Base-by-base conservation (phyloP, 2,113 vertebrate genomes). In the Myxocyprinus asiaticus region DNA sequence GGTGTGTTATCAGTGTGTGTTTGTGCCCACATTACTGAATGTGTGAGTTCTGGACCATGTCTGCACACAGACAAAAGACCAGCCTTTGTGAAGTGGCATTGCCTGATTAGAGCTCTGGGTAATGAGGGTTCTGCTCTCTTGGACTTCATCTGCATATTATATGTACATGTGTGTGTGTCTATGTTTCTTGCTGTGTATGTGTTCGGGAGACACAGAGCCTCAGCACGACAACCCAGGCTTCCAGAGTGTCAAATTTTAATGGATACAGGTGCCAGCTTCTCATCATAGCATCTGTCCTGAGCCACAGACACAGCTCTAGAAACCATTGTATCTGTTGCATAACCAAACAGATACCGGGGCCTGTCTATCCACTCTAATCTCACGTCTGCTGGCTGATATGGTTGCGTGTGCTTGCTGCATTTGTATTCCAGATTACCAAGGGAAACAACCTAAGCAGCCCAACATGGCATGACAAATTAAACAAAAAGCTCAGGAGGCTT, bases 281-380 rank as follows among this genome's bases (percentile, higher is more conserved):
- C 22, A 78, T 61, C 55, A 33, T 33, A 76, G 83, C 81, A 64
- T 64, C 78, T 75, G 76, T 77, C 62, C 58, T 59, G 22, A 33
- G 22, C 22, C 22, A 33, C 22, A 33, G 22, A 33, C 3, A 33
- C 22, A 33, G 22, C 22, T 33, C 22, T 33, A 33, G 22, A 33
- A 33, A 33, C 22, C 22, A 33, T 33, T 33, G 22, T 58, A 1
- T 58, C 55, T 58, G 53, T 5, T 5, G 53, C 55, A 6, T 11
- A 6, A 15, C 14, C 11, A 10, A 51, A 10, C 62, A 33, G 66
- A 53, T 22, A 33, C 45, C 5, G 15, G 7, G 33, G 58, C 58
- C 53, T 44, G 50, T 33, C 22, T 33, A 33, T 33, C 22, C 22
- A 33, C 42, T 76, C 4, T 79, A 83, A 83, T 83, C 71, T 68